A percentile compares a stretch with the other conserved stretches of the same genome.
Evolutionary conservation across 2,113 vertebrate species (phyloP).

Genomic region (Struthidea cinerea): DNA sequence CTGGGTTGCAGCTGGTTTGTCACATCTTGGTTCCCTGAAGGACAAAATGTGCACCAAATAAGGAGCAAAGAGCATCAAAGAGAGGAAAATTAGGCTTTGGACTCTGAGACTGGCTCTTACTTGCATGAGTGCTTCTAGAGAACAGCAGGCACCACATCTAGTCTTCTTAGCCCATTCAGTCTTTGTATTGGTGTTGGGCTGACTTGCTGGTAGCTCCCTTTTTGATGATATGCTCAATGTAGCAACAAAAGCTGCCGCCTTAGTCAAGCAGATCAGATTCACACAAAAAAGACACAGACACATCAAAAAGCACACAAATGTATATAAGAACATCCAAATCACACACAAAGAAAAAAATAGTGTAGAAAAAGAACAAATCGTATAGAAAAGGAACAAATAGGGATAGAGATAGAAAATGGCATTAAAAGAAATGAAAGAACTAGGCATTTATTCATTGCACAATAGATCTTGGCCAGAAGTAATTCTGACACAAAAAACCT

Average conservation of each 20-base stretch:
- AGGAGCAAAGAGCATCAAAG: not conserved
- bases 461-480: not conserved
- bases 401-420: not conserved
- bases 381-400: not conserved
- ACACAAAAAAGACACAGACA: not conserved
- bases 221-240: not conserved
- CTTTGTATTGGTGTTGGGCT: not conserved
- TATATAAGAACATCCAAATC: not conserved
- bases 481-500: not conserved
- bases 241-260: not conserved
- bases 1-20: not conserved
- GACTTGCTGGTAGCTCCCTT: not conserved
- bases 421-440: not conserved
- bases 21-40: not conserved
- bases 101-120: not conserved
- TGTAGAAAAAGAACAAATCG: not conserved
- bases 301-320: not conserved
- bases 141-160: not conserved
- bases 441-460: not conserved
- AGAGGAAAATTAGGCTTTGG: not conserved
- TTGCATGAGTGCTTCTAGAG: not conserved
- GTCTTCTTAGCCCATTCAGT: not conserved
- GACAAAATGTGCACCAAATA: not conserved
- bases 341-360: not conserved
- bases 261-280: not conserved